Evolutionary conservation across 1,140 invertebrate species (phyloP).

Genomic region (Apocrypta bakeri): DNA sequence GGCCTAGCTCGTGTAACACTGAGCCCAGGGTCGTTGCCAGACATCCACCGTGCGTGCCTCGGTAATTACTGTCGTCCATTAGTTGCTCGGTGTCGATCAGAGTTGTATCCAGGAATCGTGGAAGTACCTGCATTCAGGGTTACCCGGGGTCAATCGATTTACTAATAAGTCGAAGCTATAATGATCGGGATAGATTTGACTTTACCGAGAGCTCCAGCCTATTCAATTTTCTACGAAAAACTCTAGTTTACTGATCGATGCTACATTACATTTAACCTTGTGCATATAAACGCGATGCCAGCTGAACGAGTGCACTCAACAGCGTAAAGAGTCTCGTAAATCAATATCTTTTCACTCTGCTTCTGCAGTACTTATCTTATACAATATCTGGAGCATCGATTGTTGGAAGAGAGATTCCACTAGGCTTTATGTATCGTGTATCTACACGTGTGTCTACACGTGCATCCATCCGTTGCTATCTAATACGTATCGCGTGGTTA

Average conservation of each 20-base stretch:
- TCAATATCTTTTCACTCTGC: constrained; percentile 2
- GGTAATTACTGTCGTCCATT: constrained; percentile 93
- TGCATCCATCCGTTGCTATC: too few relatives aligned
- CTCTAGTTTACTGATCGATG: not conserved
- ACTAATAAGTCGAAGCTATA: too few relatives aligned
- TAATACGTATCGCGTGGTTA: too few relatives aligned
- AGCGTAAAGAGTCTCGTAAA: not conserved
- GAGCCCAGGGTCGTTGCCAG: constrained; percentile 94
- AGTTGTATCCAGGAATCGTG: constrained; percentile 76
- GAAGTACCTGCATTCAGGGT: constrained; percentile 60
- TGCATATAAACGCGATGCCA: not conserved
- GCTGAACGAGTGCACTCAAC: not conserved
- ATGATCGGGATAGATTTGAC: too few relatives aligned
- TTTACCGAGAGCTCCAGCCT: too few relatives aligned
- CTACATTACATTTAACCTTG: too few relatives aligned
- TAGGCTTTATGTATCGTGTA: too few relatives aligned
- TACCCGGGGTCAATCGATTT: too few relatives aligned
- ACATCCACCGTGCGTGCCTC: constrained; percentile 89
- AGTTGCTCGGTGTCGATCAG: constrained; percentile 81
- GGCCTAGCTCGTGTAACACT: constrained; percentile 95
- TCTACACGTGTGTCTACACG: too few relatives aligned
- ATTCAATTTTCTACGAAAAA: too few relatives aligned
- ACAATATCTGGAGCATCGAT: constrained; percentile 17
- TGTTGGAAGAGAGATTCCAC: not conserved
- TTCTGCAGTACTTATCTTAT: not conserved